Base-by-base conservation (phyloP, 2,113 vertebrate species). In the Brevimyrus niger region DNA sequence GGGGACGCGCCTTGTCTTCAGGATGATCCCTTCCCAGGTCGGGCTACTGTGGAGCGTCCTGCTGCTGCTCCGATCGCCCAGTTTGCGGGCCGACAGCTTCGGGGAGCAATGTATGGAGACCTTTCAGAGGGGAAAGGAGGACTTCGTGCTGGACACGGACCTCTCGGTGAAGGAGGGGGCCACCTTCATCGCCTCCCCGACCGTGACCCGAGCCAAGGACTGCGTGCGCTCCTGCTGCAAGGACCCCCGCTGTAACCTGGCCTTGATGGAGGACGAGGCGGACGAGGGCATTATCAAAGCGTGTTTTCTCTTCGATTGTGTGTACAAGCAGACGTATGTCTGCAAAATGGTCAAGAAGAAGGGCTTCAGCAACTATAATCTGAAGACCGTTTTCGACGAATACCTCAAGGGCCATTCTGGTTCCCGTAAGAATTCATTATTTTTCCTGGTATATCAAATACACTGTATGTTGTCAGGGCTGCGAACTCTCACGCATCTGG, bases 251-350 rank as follows among this genome's bases (percentile, higher is more conserved):
- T 99, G 98, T 91, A 99, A 98, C 87, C 92, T 99, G 92, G 98
- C 97, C 38, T 93, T 99, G 13, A 96, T 98, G 94, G 96, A 98
- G 93, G 90, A 91, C 23, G 90, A 19, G 23, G 88, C 8, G 0
- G 92, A 90, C 15, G 91, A 91, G 0, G 94, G 92, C 73, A 17
- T 11, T 10, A 91, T 97, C 91, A 92, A 85, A 0, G 91, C 95
- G 90, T 99, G 98, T 93, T 98, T 97, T 91, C 96, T 98, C 21
- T 95, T 99, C 55, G 93, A 98, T 91, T 99, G 98, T 73, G 93
- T 99, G 51, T 98, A 98, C 69, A 97, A 98, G 89, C 94, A 97
- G 90, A 92, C 93, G 86, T 98, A 98, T 5, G 97, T 95, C 86
- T 99, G 98, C 90, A 96, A 94, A 90, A 97, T 99, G 76, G 96